Conservation (phyloP, 1,140 invertebrate species). For the Zeugodacus cucurbitae region DNA sequence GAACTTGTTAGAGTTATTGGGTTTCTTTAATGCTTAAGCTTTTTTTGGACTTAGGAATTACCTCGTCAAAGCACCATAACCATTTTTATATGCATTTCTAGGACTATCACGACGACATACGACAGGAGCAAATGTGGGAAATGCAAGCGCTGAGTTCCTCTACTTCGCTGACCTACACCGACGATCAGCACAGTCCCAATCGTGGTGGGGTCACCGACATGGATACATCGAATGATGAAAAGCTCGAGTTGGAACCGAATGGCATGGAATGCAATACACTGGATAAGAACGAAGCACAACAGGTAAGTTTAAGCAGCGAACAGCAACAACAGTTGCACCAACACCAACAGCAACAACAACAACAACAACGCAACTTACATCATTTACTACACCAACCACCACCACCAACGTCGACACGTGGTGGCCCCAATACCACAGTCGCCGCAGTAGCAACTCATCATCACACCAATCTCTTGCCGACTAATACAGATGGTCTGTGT, state of each 20-base stretch:
- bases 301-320: conserved; percentile 53
- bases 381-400: conserved; percentile 48
- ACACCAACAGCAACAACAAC: background rate
- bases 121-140: conserved; percentile 87
- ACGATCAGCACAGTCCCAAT: conserved; percentile 60
- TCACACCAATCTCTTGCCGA: conserved; percentile 46
- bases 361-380: conserved; percentile 40
- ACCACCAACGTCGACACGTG: conserved; percentile 40
- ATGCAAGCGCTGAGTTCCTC: conserved; percentile 77
- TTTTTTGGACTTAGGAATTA: no score
- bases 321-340: conserved; percentile 39
- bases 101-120: conserved; percentile 88
- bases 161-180: conserved; percentile 56
- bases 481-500: background rate
- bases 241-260: conserved; percentile 58
- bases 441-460: conserved; percentile 47
- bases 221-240: conserved; percentile 64
- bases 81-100: conserved; percentile 51
- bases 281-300: conserved; percentile 57
- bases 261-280: conserved; percentile 61
- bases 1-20: no score
- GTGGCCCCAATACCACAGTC: conserved; percentile 45
- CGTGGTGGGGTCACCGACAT: conserved; percentile 60
- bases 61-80: no score
- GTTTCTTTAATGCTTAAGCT: no score